A percentile compares a stretch with the other conserved stretches of the same genome.
Conservation (phyloP, 2,797 vertebrate genomes). For the Apogon hyalosoma region DNA sequence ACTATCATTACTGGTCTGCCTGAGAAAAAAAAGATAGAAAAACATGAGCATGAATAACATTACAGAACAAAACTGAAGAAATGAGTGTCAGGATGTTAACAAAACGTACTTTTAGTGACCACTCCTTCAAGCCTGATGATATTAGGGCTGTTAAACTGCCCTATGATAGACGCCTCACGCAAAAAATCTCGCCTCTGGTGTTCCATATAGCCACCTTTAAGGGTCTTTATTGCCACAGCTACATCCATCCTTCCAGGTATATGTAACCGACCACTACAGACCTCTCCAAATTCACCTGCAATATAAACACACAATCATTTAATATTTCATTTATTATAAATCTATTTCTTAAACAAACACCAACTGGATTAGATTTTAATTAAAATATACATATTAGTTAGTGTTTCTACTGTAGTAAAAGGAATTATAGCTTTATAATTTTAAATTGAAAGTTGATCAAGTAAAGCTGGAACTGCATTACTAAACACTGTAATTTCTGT, state of each 20-base stretch:
- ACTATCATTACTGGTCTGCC: slow-evolving; percentile 98
- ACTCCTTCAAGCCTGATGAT: slow-evolving; percentile 97
- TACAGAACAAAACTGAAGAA: background rate
- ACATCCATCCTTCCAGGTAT: slow-evolving; percentile 93
- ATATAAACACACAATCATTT: slow-evolving; percentile 11
- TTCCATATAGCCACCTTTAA: slow-evolving; percentile 95
- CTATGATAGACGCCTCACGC: slow-evolving; percentile 97
- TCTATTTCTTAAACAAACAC: too few species aligned
- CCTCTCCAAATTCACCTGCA: slow-evolving; percentile 97
- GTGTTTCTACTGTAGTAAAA: too few species aligned
- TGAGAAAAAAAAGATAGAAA: slow-evolving; percentile 69
- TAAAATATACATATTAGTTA: too few species aligned
- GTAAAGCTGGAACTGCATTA: too few species aligned
- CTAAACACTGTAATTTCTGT: too few species aligned
- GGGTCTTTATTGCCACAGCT: slow-evolving; percentile 96
- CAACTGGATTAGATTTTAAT: too few species aligned
- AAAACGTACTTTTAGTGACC: slow-evolving; percentile 94
- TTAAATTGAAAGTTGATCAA: too few species aligned
- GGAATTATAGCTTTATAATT: too few species aligned
- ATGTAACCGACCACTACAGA: slow-evolving; percentile 94
- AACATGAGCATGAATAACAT: background rate
- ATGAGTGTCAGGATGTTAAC: background rate
- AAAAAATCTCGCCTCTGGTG: slow-evolving; percentile 94
- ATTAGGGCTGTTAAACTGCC: slow-evolving; percentile 96
- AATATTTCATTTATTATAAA: background rate